These are phyloP conservation scores for Gastrophryne carolinensis DNA, from an alignment of 2,797 vertebrate species.

Conservation along the genomic window DNA sequence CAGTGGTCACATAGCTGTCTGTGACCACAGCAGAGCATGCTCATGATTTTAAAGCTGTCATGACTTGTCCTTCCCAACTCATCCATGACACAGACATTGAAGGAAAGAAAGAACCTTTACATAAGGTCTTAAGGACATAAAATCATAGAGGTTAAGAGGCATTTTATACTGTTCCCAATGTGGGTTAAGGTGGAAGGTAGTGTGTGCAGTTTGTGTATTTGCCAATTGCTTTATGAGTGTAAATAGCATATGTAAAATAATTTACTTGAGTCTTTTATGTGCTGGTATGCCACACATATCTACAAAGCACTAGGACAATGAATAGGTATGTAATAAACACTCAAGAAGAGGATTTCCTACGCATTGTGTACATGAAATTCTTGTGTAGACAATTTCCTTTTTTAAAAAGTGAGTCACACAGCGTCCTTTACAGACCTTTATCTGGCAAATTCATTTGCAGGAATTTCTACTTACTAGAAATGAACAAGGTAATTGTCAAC, in stretches of 20 bases:
- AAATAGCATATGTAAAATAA: not conserved
- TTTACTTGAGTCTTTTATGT: not conserved
- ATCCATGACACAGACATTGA: too few relatives aligned
- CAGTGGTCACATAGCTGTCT: too few relatives aligned
- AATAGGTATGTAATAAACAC: slow-evolving; percentile 19
- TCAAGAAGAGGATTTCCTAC: slow-evolving; percentile 31
- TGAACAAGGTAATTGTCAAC: too few relatives aligned
- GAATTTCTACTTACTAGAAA: too few relatives aligned
- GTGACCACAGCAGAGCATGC: too few relatives aligned
- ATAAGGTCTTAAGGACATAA: too few relatives aligned
- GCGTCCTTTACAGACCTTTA: not conserved
- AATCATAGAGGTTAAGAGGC: too few relatives aligned
- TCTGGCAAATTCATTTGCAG: not conserved
- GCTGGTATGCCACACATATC: not conserved
- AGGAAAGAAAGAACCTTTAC: too few relatives aligned
- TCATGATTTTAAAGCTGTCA: too few relatives aligned
- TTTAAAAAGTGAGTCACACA: slow-evolving; percentile 6
- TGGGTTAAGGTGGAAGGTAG: too few relatives aligned
- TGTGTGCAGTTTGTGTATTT: not conserved
- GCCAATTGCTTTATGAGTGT: not conserved
- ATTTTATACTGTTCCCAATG: too few relatives aligned
- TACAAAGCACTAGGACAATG: not conserved
- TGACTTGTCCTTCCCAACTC: too few relatives aligned
- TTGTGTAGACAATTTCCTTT: slow-evolving; percentile 26
- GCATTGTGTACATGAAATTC: slow-evolving; percentile 14